Conservation (phyloP, 2,797 vertebrate genomes). For the Macrochelys suwanniensis region DNA sequence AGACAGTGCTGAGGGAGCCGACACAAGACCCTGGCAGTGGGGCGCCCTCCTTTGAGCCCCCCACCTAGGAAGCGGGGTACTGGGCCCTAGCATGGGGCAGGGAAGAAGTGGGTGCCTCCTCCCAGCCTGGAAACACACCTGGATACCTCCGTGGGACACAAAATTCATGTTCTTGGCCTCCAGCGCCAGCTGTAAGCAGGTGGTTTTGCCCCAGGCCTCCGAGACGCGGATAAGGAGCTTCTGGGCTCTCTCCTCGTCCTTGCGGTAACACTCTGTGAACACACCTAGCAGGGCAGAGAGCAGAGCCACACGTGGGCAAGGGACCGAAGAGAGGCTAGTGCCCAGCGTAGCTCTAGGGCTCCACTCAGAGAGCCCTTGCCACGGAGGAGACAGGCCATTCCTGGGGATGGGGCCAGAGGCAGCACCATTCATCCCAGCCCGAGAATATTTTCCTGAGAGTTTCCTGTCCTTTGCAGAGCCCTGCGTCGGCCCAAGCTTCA, state of each 20-base stretch:
- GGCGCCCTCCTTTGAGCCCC: neutral
- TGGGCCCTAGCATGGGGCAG: neutral
- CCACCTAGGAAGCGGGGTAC: fast-evolving
- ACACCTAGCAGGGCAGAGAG: conserved; percentile 83
- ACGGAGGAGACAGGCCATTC: neutral
- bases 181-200: conserved; percentile 90
- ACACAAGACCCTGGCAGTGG: neutral
- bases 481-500: no score
- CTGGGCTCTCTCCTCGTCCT: conserved; percentile 87
- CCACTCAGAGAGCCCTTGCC: no score
- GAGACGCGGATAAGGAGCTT: conserved; percentile 91
- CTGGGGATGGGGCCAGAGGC: neutral
- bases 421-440: neutral
- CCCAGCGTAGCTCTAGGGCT: neutral
- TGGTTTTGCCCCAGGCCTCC: conserved; percentile 91
- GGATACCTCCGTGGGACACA: conserved; percentile 91
- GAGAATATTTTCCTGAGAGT: neutral
- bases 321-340: neutral
- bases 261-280: conserved; percentile 90
- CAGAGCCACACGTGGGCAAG: fast-evolving
- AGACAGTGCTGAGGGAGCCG: neutral
- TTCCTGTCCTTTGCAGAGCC: no score
- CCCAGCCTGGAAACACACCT: conserved; percentile 73
- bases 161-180: conserved; percentile 93
- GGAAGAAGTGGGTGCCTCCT: fast-evolving